Evolutionary conservation across 2,888 invertebrate species (phyloP).

Genomic region (Arctia plantaginis): DNA sequence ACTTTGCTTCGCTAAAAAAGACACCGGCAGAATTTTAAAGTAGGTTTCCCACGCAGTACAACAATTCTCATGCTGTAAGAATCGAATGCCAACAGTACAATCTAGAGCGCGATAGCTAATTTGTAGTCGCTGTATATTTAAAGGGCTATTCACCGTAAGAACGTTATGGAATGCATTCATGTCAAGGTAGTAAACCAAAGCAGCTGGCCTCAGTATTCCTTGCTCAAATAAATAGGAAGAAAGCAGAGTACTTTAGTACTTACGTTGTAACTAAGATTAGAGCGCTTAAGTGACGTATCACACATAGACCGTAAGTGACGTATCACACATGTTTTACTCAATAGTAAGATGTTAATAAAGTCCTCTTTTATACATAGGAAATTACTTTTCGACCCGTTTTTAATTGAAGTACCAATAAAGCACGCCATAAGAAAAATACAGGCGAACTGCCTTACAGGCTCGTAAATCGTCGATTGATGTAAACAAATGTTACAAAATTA

Average conservation of each 20-base stretch:
- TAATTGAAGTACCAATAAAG: slow-evolving; percentile 33
- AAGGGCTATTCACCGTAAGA: slow-evolving; percentile 11
- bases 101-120: slow-evolving; percentile 17
- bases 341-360: not conserved
- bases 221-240: slow-evolving; percentile 1
- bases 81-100: slow-evolving; percentile 17
- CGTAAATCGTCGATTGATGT: too few species aligned
- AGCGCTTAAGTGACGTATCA: not conserved
- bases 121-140: slow-evolving; percentile 14
- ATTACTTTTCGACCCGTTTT: slow-evolving; percentile 33
- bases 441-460: slow-evolving; percentile 27
- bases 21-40: slow-evolving; percentile 34
- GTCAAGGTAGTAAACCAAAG: not conserved
- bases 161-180: slow-evolving; percentile 4
- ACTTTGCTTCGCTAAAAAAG: slow-evolving; percentile 15
- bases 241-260: not conserved
- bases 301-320: not conserved
- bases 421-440: slow-evolving; percentile 35
- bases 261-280: not conserved
- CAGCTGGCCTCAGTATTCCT: not conserved
- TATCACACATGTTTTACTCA: not conserved
- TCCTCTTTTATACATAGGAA: not conserved
- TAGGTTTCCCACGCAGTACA: slow-evolving; percentile 30
- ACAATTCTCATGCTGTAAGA: slow-evolving; percentile 17
- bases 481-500: too few species aligned